Base-by-base conservation (phyloP, 2,888 invertebrate genomes). In the Parnassius mnemosyne region DNA sequence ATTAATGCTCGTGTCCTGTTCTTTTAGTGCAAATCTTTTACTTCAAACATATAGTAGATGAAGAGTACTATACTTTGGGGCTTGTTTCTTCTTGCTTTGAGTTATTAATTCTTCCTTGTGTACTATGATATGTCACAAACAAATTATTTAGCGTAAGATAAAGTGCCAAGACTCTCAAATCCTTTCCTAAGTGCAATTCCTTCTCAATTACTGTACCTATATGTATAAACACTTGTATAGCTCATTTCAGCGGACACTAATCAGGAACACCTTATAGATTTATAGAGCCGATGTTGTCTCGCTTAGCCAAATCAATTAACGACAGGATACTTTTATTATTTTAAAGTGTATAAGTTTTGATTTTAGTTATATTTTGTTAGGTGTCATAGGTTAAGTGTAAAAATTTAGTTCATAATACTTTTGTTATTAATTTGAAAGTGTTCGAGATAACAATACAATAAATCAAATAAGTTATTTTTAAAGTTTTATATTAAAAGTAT, bases 141-240 rank as follows among this genome's bases (percentile, higher is more conserved):
- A 62, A 71, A 69, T 70, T 68, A 71, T 79, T 79, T 88, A 89
- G 84, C 73, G 73, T 91, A 89, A 89, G 87, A 83, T 69, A 75
- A 89, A 89, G 90, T 91, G 90, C 90, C 90, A 91, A 90, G 85
- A 84, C 81, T 82, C 76, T 80, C 81, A 74, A 80, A 81, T 77
- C 79, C 74, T 83, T 81, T 83, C 81, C 78, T 78, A 87, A 86
- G 84, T 86, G 87, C 90, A 87, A 87, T 87, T 89, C 80, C 78
- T 84, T 83, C 80, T 86, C 83, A 83, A 86, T 83, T 83, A 83
- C 71, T 79, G 73, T 78, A 79, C 73, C 70, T 70, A 61, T 71
- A 67, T 70, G 66, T 70, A 51, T 34, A 53, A 41, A 20, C 43
- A 41, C 46, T 43, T 50, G 44, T 43, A 34, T 41, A 10, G 44